Conservation (phyloP, 1,140 invertebrate genomes). For the Drosophila pallidifrons region DNA sequence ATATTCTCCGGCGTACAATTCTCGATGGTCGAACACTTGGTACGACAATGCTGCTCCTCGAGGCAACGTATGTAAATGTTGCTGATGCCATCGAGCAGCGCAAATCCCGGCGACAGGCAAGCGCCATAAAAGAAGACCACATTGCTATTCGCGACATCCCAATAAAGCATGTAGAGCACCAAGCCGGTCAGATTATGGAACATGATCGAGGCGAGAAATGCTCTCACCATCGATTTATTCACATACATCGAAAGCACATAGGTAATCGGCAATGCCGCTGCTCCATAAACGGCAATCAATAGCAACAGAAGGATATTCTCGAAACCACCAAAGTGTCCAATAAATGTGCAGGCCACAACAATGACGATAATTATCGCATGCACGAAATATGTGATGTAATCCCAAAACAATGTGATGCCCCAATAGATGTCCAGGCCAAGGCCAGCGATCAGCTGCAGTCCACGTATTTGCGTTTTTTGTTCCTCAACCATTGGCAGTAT, state of each 20-base stretch:
- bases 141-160: conserved; percentile 75
- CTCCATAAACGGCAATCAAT: conserved; percentile 55
- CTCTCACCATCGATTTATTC: conserved; percentile 43
- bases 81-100: conserved; percentile 73
- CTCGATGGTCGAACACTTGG: conserved; percentile 41
- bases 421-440: conserved; percentile 61
- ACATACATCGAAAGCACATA: conserved; percentile 71
- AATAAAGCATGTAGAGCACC: conserved; percentile 67
- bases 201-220: conserved; percentile 65
- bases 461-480: conserved; percentile 46
- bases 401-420: conserved; percentile 69
- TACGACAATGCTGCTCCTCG: conserved; percentile 50
- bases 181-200: conserved; percentile 64
- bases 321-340: conserved; percentile 56
- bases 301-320: conserved; percentile 63
- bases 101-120: conserved; percentile 69
- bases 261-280: conserved; percentile 62
- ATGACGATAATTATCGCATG: conserved; percentile 66
- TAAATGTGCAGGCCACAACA: conserved; percentile 48
- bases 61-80: conserved; percentile 62
- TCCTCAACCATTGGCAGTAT: conserved; percentile 74
- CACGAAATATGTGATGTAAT: conserved; percentile 59
- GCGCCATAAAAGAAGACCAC: conserved; percentile 62
- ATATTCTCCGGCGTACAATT: conserved; percentile 56
- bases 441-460: conserved; percentile 65